Base-by-base conservation (phyloP, 1,140 invertebrate species). In the Adoxophyes honmai region DNA sequence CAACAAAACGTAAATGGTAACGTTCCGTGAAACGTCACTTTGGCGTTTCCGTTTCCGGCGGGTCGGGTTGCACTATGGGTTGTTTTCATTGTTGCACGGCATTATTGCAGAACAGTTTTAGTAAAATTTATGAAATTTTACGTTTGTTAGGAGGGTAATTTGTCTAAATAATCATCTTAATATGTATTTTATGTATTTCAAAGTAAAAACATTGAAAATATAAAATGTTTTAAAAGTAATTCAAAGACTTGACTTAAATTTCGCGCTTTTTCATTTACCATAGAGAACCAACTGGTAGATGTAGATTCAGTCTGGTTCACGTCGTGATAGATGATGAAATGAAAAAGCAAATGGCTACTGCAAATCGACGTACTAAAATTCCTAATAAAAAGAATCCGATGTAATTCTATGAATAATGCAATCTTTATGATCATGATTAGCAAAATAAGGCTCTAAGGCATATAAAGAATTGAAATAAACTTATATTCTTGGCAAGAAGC, bases 301-400 rank as follows among this genome's bases (percentile, higher is more conserved):
- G 11, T 48, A 16, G 28, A 48, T 48, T 48, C 18, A 44, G 9
- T 14, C 21, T 44, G 42, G 42, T 18, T 48, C 42, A 48, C 42
- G 42, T 48, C 5, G 5, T 18, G 39, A 61, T 48, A 55, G 65
- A 75, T 75, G 67, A 78, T 75, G 68, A 72, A 83, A 86, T 77
- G 70, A 80, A 84, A 86, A 88, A 85, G 85, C 83, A 88, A 88
- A 88, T 88, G 85, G 85, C 85, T 74, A 81, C 78, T 76, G 74
- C 66, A 78, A 83, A 79, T 76, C 77, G 76, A 77, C 83, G 75
- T 78, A 78, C 70, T 79, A 55, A 57, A 76, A 71, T 70, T 75
- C 65, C 66, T 73, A 73, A 56, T 56, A 68, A 80, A 75, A 81
- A 79, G 62, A 86, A 88, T 86, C 85, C 79, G 72, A 85, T 82